Conservation (phyloP, 2,113 vertebrate species). For the Leucopsar rothschildi region DNA sequence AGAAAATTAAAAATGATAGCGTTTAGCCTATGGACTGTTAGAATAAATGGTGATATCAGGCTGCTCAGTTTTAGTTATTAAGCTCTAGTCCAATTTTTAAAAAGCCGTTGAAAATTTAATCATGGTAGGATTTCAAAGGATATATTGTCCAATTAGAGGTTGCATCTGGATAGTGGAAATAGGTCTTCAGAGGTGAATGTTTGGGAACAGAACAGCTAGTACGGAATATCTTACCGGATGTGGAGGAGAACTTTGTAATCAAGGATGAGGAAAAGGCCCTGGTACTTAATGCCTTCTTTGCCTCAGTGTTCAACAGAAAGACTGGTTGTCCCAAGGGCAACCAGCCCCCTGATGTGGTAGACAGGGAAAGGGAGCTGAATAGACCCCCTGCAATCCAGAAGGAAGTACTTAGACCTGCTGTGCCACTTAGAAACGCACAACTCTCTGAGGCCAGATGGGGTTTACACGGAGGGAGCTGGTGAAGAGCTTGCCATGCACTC, state of each 20-base stretch:
- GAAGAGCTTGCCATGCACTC: neutral
- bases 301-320: neutral
- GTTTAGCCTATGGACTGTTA: neutral
- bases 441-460: neutral
- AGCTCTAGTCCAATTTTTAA: neutral
- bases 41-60: neutral
- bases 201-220: neutral
- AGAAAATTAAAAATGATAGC: neutral
- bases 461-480: no score
- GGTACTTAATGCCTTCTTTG: neutral
- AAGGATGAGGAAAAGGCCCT: neutral
- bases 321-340: neutral
- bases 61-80: neutral
- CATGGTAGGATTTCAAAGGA: neutral
- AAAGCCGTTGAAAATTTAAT: slow-evolving; percentile 5
- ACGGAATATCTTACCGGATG: neutral
- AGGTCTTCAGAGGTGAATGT: neutral
- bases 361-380: neutral
- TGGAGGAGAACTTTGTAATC: neutral
- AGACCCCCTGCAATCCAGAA: neutral
- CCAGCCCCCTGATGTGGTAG: neutral
- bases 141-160: neutral
- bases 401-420: neutral
- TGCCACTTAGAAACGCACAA: neutral
- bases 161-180: slow-evolving; percentile 29